Base-by-base conservation (phyloP, 2,797 vertebrate species). In the Melanotaenia boesemani region DNA sequence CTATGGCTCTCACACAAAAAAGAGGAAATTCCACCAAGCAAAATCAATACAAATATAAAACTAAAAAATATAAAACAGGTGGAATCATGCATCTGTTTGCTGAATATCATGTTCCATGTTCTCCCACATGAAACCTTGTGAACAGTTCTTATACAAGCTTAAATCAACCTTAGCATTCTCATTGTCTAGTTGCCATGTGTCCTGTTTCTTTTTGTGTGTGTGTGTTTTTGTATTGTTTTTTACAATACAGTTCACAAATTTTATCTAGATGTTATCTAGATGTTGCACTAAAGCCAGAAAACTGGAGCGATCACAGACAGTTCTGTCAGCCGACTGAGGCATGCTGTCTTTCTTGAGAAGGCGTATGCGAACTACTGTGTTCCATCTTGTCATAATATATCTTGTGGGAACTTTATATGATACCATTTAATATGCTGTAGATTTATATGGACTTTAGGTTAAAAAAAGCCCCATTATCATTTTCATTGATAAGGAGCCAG, bases 11-110 rank as follows among this genome's bases (percentile, higher is more conserved):
- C 44, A 75, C 61, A 28, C 63, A 26, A 26, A 55, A 55, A 12
- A 2, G 52, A 26, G 52, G 4, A 55, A 24, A 13, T 26, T 26
- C 24, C 24, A 55, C 50, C 52, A 60, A 24, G 65, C 34, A 58
- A 70, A 75, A 66, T 58, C 41, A 37, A 32, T 50, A 12, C 26
- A 72, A 67, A 70, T 48, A 46, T 16, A 52, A 36, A 68, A 59
- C 18, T 41, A 11, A 39, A 54, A 24, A 1, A 10, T 4, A 15
- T 22, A 24, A 24, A 54, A 54, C 4, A 22, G 22, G 50, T 4
- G 24, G 46, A 48, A 48, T 68, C 7, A 15, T 63, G 34, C 7
- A 5, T 57, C 4, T 57, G 67, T 5, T 18, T 50, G 37, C 55
- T 58, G 22, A 8, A 46, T 58, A 58, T 46, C 39, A 58, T 28